Conservation (phyloP, 2,888 invertebrate species). For the Eupithecia subumbrata region DNA sequence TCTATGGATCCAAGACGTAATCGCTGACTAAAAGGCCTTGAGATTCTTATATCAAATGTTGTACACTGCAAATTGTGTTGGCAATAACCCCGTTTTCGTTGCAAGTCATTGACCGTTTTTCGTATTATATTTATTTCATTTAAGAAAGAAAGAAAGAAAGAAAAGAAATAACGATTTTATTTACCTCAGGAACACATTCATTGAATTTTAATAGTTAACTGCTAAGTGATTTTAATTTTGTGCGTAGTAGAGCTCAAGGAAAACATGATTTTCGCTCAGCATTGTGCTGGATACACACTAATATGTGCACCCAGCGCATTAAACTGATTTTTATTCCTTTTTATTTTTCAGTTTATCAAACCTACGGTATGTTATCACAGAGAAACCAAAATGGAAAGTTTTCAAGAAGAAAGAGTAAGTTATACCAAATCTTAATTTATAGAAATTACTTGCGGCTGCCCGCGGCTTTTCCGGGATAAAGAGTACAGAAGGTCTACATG, state of each 20-base stretch:
- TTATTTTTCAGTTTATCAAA: constrained; percentile 68
- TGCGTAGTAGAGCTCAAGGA: too few relatives aligned
- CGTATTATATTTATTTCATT: too few relatives aligned
- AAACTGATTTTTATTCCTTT: not conserved
- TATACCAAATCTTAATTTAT: not conserved
- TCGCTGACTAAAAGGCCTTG: not conserved
- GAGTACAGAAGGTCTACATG: too few relatives aligned
- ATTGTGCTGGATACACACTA: too few relatives aligned
- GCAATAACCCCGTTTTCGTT: not conserved
- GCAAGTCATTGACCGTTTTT: not conserved
- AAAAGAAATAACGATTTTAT: too few relatives aligned
- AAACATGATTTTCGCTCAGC: too few relatives aligned
- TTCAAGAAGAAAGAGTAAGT: constrained; percentile 72
- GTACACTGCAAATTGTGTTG: not conserved
- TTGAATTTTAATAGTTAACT: too few relatives aligned
- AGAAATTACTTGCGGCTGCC: not conserved
- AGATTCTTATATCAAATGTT: too few relatives aligned
- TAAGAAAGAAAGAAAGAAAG: too few relatives aligned
- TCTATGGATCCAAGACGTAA: not conserved
- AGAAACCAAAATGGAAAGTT: constrained; percentile 74
- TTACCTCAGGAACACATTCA: too few relatives aligned
- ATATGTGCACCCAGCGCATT: too few relatives aligned
- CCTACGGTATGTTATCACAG: constrained; percentile 66
- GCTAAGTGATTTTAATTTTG: too few relatives aligned
- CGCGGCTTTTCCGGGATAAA: not conserved